Evolutionary conservation across 1,140 invertebrate species (phyloP), one percentile per base, ranked within the genome.

Genomic region (Diprion similis): DNA sequence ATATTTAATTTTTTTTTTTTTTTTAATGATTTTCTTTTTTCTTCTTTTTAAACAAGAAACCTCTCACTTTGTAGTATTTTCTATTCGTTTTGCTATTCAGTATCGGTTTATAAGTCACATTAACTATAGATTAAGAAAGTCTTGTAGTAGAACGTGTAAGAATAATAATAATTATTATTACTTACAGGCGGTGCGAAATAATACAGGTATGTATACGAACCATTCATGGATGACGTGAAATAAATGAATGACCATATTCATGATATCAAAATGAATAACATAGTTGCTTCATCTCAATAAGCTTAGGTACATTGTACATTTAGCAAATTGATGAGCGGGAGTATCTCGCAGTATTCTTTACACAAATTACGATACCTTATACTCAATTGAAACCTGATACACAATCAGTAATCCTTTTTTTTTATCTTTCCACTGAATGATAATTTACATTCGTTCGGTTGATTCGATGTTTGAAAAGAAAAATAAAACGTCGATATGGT

Each of bases 1-100:
- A 74, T 68, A 75, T 18, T 65, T 75, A 18, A 51, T 18, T 73
- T 71, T 71, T 59, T 76, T 73, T 51, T 10, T 51, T 51, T 15
- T 59, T 59, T 15, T 37, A 37, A 37, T 37, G 24, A 37, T 37
- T 37, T 37, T 37, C 24, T 37, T 59, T 59, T 15, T 59, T 59
- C 6, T 59, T 59, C 51, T 15, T 17, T 59, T 59, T 59, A 59
- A 15, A 4, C 51, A 59, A 17, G n/a, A 37, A 59, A 59, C 51
- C n/a, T 59, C 51, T 59, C 51, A 59, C 51, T 59, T 59, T 9
- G 51, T 59, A 59, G 51, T 17, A 59, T 59, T 59, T 59, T 15
- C 4, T 59, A 15, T 59, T 59, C n/a, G 51, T 59, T 8, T 59
- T 17, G 11, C 9, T 59, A 59, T 59, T 59, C 51, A 8, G 6